Conservation (phyloP, 2,888 invertebrate genomes). For the Mimachlamys varia region DNA sequence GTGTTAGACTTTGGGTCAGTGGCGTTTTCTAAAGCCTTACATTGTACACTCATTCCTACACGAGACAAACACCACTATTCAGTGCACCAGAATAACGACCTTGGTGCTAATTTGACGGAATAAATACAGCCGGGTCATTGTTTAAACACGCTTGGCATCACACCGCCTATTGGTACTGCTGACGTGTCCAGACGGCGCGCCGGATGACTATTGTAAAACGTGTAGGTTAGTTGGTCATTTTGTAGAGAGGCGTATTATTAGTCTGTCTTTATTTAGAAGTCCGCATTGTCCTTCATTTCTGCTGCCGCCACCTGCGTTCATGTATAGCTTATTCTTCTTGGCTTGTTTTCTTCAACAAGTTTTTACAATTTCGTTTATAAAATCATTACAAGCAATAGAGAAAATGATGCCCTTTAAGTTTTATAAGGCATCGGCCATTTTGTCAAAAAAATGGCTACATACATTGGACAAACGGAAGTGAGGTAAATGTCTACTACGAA, state of each 20-base stretch:
- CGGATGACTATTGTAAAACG: background rate
- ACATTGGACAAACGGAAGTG: no score
- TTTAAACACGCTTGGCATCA: background rate
- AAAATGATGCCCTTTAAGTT: no score
- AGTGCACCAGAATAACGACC: background rate
- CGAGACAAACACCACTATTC: background rate
- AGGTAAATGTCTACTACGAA: no score
- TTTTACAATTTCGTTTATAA: no score
- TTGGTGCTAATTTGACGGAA: conserved; percentile 8
- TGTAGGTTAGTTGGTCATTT: background rate
- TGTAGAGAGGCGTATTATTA: background rate
- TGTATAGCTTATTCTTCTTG: no score
- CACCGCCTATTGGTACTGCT: background rate
- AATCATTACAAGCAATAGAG: no score
- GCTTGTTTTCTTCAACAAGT: no score
- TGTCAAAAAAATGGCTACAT: no score
- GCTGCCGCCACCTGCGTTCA: background rate
- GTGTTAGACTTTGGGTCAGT: no score
- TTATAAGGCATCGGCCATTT: no score
- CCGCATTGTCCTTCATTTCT: background rate
- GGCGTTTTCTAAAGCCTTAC: background rate
- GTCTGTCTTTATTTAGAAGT: background rate
- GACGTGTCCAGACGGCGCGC: background rate
- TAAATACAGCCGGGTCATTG: conserved; percentile 17
- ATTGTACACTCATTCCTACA: background rate